Percentiles rank a stretch among this genome's conserved stretches.
Evolutionary conservation across 2,797 vertebrate genomes (phyloP).

Genomic region (Ctenosaura bakeri): DNA sequence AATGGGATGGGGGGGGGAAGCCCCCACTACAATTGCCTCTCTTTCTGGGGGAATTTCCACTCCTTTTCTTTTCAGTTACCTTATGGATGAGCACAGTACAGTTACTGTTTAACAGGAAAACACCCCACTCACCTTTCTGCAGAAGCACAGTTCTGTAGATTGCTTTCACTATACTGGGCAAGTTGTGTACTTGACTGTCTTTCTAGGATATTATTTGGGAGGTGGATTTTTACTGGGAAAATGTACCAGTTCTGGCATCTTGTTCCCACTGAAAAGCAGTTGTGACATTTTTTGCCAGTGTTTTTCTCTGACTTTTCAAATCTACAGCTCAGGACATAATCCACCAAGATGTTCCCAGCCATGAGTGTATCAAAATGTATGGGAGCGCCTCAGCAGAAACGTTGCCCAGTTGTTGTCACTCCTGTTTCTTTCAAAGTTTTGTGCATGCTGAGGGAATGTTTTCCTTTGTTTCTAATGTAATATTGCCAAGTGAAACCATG

Average conservation of each 20-base stretch:
- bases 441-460: background rate
- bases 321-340: background rate
- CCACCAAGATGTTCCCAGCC: background rate
- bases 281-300: background rate
- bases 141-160: background rate
- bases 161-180: slow-evolving; percentile 3
- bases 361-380: background rate
- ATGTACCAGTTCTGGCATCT: background rate
- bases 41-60: background rate
- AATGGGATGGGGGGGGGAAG: background rate
- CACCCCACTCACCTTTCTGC: background rate
- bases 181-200: rapidly evolving
- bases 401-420: background rate
- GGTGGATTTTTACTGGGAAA: background rate
- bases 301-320: background rate
- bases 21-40: slow-evolving; percentile 52
- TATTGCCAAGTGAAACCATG: too few species aligned
- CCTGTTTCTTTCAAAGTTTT: too few species aligned
- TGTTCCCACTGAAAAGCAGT: background rate
- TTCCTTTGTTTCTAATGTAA: background rate
- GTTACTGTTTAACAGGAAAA: background rate
- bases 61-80: slow-evolving; percentile 32
- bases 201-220: background rate
- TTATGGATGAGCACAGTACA: background rate
- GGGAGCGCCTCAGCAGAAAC: background rate